These are phyloP conservation scores for Brienomyrus brachyistius DNA, from an alignment of 2,113 vertebrate genomes.

Conservation along the genomic window DNA sequence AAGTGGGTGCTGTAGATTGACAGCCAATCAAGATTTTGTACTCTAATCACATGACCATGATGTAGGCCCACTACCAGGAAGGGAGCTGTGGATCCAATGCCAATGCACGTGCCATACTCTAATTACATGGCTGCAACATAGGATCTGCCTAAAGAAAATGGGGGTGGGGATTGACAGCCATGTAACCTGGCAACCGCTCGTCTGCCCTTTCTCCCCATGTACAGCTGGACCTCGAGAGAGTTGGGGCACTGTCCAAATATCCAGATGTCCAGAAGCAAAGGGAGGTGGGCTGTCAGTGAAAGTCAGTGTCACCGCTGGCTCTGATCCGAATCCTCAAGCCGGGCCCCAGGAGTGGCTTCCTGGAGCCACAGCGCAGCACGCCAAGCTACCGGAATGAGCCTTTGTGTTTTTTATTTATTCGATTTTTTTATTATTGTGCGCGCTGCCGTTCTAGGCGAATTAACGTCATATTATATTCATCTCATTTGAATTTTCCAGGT, in stretches of 20 bases:
- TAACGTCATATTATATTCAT: background rate
- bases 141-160: background rate
- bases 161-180: background rate
- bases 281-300: background rate
- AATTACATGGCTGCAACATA: background rate
- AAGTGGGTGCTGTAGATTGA: background rate
- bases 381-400: background rate
- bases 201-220: background rate
- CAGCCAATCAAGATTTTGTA: background rate
- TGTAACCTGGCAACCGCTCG: background rate
- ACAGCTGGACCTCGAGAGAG: background rate
- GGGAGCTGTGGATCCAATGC: background rate
- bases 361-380: background rate
- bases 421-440: background rate
- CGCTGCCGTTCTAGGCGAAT: background rate
- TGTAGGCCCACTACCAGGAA: background rate
- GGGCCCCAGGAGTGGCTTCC: background rate
- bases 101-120: background rate
- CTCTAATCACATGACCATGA: background rate
- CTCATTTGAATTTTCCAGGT: constrained; percentile 18
- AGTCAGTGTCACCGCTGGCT: background rate
- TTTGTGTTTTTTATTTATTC: background rate
- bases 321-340: background rate
- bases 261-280: background rate
- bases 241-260: background rate